A percentile compares a stretch with the other conserved stretches of the same genome.
phyloP scores from a whole-genome alignment of 2,888 invertebrate species.

The Cinara cedri region DNA sequence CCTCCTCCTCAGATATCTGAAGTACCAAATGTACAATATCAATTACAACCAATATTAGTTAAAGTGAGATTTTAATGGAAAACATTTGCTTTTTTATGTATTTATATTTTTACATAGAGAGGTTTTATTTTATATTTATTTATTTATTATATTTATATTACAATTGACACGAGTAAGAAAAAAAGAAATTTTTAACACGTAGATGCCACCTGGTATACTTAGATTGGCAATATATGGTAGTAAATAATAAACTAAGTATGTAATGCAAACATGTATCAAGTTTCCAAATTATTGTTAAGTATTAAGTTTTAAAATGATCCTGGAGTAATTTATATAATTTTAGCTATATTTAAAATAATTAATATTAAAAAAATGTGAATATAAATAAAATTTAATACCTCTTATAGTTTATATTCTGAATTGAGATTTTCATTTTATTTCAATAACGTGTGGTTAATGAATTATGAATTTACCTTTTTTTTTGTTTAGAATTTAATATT shows the following conservation, averaged over 20 bases:
- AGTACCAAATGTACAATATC: constrained; percentile 55
- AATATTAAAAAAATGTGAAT: no score
- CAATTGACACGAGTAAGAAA: not conserved
- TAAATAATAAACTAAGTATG: no score
- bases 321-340: not conserved
- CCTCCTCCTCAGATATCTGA: constrained; percentile 56
- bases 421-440: no score
- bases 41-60: constrained; percentile 55
- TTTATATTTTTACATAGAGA: not conserved
- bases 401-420: no score
- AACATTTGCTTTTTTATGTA: not conserved
- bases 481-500: no score
- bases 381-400: no score
- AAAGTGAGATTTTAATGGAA: constrained; percentile 48
- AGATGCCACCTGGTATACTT: constrained; percentile 3
- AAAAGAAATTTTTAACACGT: not conserved
- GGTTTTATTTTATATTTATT: constrained; percentile 14
- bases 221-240: no score
- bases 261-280: no score
- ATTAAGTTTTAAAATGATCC: not conserved
- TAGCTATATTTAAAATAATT: no score
- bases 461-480: no score
- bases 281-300: no score
- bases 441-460: no score
- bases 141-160: not conserved